Percentiles rank a stretch among this genome's conserved stretches.
Conservation (phyloP, 1,140 invertebrate species). For the Tetramorium simillimum region DNA sequence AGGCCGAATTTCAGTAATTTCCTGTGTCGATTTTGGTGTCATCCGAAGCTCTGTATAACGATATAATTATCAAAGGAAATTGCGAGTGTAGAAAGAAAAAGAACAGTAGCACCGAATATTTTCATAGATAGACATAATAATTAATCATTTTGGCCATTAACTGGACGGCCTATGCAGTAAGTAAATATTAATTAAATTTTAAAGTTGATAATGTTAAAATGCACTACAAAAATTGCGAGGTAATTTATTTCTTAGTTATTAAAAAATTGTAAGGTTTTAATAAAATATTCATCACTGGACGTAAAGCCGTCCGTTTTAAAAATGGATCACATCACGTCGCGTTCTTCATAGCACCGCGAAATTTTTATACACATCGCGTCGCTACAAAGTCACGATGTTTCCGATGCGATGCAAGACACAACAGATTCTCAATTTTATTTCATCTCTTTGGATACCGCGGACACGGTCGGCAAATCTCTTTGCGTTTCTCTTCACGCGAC, state of each 20-base stretch:
- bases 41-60: constrained; percentile 3
- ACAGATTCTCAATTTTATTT: constrained; percentile 11
- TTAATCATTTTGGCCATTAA: neutral
- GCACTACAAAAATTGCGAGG: neutral
- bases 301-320: neutral
- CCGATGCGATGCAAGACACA: constrained; percentile 4
- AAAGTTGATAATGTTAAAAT: neutral
- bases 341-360: neutral
- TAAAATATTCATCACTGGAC: neutral
- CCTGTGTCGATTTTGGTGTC: constrained; percentile 29
- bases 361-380: constrained; percentile 7
- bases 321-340: neutral
- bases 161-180: neutral
- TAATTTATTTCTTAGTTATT: neutral
- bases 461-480: constrained; percentile 1
- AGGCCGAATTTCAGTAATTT: constrained; percentile 79
- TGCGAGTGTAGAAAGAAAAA: neutral
- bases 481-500: neutral
- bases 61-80: neutral
- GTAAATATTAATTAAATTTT: neutral
- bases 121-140: neutral
- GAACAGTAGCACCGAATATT: neutral
- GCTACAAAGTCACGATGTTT: constrained; percentile 29
- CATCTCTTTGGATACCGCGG: constrained; percentile 21
- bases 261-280: neutral